phyloP scores from a whole-genome alignment of 1,140 invertebrate species.

The Batillaria attramentaria region DNA sequence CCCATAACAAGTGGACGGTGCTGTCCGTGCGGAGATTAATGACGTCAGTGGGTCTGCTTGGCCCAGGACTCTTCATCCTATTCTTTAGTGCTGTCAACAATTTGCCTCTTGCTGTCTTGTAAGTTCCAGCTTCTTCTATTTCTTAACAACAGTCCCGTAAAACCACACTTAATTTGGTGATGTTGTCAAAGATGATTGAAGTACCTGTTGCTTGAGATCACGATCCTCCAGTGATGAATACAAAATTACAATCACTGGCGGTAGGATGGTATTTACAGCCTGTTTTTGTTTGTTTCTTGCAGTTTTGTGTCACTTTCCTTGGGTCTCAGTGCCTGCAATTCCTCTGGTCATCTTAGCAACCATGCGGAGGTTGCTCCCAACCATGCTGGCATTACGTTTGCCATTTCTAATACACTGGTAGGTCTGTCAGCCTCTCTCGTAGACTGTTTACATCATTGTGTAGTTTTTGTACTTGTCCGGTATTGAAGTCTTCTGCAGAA shows the following conservation, averaged over 20 bases:
- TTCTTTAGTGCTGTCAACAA: constrained; percentile 84
- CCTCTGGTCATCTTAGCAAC: constrained; percentile 85
- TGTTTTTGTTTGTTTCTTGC: constrained; percentile 47
- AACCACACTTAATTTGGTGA: too few relatives aligned
- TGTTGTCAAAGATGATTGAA: too few relatives aligned
- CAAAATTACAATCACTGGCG: neutral
- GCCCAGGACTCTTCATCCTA: constrained; percentile 82
- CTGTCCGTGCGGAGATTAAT: constrained; percentile 83
- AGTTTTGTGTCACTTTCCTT: constrained; percentile 85
- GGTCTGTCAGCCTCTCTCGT: constrained; percentile 54
- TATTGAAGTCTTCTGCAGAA: too few relatives aligned
- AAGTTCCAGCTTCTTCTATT: constrained; percentile 49
- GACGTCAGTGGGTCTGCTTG: constrained; percentile 84
- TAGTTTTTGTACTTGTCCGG: too few relatives aligned
- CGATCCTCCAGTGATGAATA: too few relatives aligned
- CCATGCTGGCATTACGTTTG: constrained; percentile 86
- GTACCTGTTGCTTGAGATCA: too few relatives aligned
- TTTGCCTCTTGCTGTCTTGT: constrained; percentile 78
- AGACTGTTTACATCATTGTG: constrained; percentile 15
- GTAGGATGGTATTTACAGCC: neutral
- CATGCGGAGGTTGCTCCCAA: constrained; percentile 86
- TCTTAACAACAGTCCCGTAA: too few relatives aligned
- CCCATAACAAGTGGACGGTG: constrained; percentile 80
- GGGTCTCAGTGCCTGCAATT: constrained; percentile 85
- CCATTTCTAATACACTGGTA: constrained; percentile 85